Evolutionary conservation across 2,113 vertebrate species (phyloP), one percentile per base, ranked within the genome.

Genomic region (Acrocephalus kingi): DNA sequence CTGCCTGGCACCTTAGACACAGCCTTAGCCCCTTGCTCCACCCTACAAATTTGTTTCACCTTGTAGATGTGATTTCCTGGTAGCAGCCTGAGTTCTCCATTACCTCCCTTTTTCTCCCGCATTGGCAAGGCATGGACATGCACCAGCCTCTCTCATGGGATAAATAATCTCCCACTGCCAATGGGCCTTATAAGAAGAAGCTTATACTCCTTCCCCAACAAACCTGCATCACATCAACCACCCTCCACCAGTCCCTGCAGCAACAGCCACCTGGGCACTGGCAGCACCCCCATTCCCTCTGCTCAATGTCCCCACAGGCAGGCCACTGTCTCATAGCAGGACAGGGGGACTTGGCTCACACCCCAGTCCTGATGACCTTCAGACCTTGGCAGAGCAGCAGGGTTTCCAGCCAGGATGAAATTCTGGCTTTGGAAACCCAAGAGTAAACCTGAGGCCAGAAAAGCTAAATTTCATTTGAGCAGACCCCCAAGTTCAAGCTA

Each of bases 41-140:
- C 43, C n/a, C 28, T 24, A 16, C 39, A 84, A 8, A 49, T 35
- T 35, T 16, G 24, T 84, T 68, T 64, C 54, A 17, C 48, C 3
- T 0, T 48, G 18, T 28, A 20, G 24, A 22, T 56, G 37, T 15
- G 73, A 45, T 81, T 87, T 76, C 43, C 68, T 54, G 35, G 24
- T 16, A 45, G 49, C 35, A 73, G 25, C 20, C 39, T 22, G 19
- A 51, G 45, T 11, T 45, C 35, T 51, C 64, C 6, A 0, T n/a
- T 19, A 6, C 1, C 24, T 33, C 48, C 11, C 19, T 41, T 62
- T 77, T 77, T 13, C 64, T 76, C 4, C 45, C 17, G 17, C 0
- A 0, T 5, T 9, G 10, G 27, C 52, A n/a, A 35, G 0, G 7
- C 8, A 11, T 21, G 33, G 33, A 17, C 46, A 7, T 2, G 12